Evolutionary conservation across 1,140 invertebrate species (phyloP), one percentile per base, ranked within the genome.

Genomic region (Pseudachorutes palmiensis): DNA sequence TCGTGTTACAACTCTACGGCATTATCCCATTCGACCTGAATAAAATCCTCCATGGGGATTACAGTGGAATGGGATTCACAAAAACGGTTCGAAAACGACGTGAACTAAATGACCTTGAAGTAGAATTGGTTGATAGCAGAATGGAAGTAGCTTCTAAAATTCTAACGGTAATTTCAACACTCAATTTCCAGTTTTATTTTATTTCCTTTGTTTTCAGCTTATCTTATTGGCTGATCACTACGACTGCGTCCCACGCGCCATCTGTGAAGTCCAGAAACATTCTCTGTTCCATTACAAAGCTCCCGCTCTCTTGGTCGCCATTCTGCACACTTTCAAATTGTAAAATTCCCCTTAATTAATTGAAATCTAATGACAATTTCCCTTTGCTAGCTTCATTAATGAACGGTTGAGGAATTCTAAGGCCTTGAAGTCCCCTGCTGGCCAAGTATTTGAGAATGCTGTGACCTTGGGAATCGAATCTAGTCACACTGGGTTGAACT

Each of bases 21-120:
- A 3, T 55, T 26, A 22, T 55, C 5, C 51, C 51, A 14, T 55
- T 55, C 24, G 51, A 55, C 51, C 51, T 55, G 14, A 55, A 55
- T 55, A 55, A 55, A 55, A 55, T 55, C 24, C 24, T 55, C 14
- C 12, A 55, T 12, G 51, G 51, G 24, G 51, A 55, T 55, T 55
- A 14, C 51, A 55, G 51, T 55, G 51, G 51, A 24, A 55, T 55
- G 51, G 51, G 51, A 19, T 55, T 55, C 24, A 55, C 51, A 55
- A 55, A 55, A 22, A 55, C 51, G 12, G 51, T 5, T 16, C 12
- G 51, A 26, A 55, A 55, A 26, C 9, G 24, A 24, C 12, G 51
- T 19, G 24, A 9, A 22, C 24, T 55, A 26, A 5, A 55, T 26
- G 36, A 45, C 19, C 24, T 5, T 16, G 24, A 55, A 24, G 3